A percentile compares a stretch with the other conserved stretches of the same genome.
These are phyloP conservation scores for Sorex maritimensis DNA, from an alignment of 2,797 vertebrate genomes.

Conservation along the genomic window DNA sequence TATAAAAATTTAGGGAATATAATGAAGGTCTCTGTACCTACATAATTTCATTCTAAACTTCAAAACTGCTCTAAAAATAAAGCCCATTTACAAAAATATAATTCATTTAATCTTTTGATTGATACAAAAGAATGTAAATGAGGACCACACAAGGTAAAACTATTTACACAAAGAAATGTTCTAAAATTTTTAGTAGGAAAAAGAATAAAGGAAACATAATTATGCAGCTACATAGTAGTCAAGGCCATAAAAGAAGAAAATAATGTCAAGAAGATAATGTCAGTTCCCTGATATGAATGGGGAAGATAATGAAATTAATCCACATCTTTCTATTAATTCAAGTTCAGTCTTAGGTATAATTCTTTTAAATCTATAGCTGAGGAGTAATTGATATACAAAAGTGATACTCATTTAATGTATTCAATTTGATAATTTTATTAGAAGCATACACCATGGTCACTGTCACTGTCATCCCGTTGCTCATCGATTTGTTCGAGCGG, in stretches of 20 bases:
- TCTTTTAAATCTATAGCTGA: background rate
- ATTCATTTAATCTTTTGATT: constrained; percentile 33
- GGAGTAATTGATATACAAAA: background rate
- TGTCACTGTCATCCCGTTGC: no score
- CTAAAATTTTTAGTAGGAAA: background rate
- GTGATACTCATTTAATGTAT: background rate
- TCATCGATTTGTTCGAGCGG: no score
- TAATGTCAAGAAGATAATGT: constrained; percentile 3
- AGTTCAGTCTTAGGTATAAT: background rate
- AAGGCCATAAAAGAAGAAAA: background rate
- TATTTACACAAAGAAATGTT: background rate
- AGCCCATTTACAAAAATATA: constrained; percentile 15
- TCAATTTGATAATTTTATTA: background rate
- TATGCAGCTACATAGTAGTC: background rate
- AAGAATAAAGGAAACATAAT: constrained; percentile 33
- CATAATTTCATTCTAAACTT: background rate
- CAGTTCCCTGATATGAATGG: constrained; percentile 4
- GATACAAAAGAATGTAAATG: background rate
- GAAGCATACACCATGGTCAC: background rate
- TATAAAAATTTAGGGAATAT: background rate
- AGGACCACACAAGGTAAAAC: constrained; percentile 17
- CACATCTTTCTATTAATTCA: background rate
- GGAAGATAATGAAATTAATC: background rate
- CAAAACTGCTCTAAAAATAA: background rate
- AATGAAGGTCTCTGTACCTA: background rate